phyloP scores from a whole-genome alignment of 2,888 invertebrate species.

The Odontocolon sp. region DNA sequence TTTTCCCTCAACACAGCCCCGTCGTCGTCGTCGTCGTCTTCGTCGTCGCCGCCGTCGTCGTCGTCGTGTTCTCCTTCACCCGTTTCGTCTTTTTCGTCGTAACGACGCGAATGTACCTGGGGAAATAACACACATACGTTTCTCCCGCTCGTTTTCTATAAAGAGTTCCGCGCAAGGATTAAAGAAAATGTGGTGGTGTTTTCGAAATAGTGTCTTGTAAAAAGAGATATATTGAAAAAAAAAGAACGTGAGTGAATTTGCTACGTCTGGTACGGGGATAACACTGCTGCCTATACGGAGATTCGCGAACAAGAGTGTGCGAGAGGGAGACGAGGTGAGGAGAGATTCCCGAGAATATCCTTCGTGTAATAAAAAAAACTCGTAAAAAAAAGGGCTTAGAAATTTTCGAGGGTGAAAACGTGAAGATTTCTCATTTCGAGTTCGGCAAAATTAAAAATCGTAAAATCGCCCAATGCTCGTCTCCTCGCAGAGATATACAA shows the following conservation, averaged over 20 bases:
- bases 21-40: conserved; percentile 4
- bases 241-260: conserved; percentile 4
- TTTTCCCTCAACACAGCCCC: conserved; percentile 56
- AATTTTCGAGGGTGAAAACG: no score
- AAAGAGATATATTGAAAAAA: no score
- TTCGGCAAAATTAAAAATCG: no score
- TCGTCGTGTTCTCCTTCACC: conserved; percentile 11
- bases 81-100: background rate
- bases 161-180: background rate
- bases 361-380: no score
- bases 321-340: conserved; percentile 8
- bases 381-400: no score
- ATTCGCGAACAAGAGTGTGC: conserved; percentile 46
- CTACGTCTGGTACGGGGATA: conserved; percentile 6
- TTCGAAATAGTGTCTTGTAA: conserved; percentile 50
- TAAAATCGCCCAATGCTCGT: no score
- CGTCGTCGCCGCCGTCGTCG: background rate
- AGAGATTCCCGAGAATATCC: no score
- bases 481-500: no score
- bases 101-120: background rate
- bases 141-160: background rate
- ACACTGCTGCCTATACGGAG: conserved; percentile 32
- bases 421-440: no score
- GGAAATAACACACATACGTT: background rate
- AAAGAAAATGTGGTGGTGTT: conserved; percentile 51